A percentile compares a stretch with the other conserved stretches of the same genome.
These are phyloP conservation scores for Lordiphosa mommai DNA, from an alignment of 1,140 invertebrate genomes.

Conservation along the genomic window DNA sequence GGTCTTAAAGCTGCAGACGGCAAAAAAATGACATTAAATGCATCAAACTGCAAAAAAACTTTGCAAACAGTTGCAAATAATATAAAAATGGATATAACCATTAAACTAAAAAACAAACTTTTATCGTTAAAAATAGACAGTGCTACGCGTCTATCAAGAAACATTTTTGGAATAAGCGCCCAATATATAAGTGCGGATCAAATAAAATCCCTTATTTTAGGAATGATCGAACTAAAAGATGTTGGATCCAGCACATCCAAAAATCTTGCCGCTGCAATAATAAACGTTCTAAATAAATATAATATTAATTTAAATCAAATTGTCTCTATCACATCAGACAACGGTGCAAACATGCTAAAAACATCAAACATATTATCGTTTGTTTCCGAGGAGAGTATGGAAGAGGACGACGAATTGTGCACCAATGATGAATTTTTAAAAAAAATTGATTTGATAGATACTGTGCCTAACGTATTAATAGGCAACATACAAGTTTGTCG, in stretches of 20 bases:
- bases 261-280: not conserved
- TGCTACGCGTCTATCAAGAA: too few species aligned
- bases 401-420: not conserved
- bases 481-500: too few species aligned
- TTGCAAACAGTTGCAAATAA: not conserved
- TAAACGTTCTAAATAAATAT: conserved; percentile 7
- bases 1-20: not conserved
- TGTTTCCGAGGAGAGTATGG: too few species aligned
- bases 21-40: not conserved
- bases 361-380: too few species aligned
- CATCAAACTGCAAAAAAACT: not conserved
- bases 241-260: conserved; percentile 2
- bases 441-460: not conserved
- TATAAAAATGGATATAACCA: too few species aligned
- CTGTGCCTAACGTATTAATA: not conserved
- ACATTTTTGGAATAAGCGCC: too few species aligned
- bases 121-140: too few species aligned
- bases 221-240: not conserved
- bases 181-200: too few species aligned
- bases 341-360: conserved; percentile 1
- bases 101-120: too few species aligned
- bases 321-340: conserved; percentile 4
- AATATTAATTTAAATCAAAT: conserved; percentile 6
- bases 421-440: not conserved
- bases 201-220: not conserved